Evolutionary conservation across 2,113 vertebrate species (phyloP), one percentile per base, ranked within the genome.

Genomic region (Oncorhynchus gorbuscha): DNA sequence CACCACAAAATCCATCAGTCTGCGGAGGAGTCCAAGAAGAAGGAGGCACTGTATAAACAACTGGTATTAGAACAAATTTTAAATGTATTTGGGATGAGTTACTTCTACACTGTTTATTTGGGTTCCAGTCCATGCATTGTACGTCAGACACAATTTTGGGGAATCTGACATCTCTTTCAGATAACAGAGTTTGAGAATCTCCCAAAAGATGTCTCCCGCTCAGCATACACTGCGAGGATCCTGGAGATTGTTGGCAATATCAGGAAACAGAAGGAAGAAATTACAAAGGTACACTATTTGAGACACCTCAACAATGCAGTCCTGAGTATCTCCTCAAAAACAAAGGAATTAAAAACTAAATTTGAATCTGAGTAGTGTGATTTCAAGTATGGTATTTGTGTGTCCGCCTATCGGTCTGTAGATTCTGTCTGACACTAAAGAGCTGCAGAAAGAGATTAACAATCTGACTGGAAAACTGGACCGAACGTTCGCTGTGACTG

Each of bases 181-280:
- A 84, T 95, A 2, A 89, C 93, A 0, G 95, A 98, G 83, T 89
- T 94, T 58, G 96, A 96, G 76, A 95, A 89, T 28, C 91, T 97
- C 48, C 94, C 95, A 16, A 93, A 92, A 84, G 96, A 97, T 0
- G 94, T 91, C 24, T 94, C 94, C 14, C 95, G 96, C 9, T 94
- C 95, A 0, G 95, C 96, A 0, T 98, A 98, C 76, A 98, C 96
- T 9, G 93, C 95, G 82, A 94, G 96, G 75, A 98, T 98, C 74
- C 84, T 98, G 16, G 96, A 98, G 92, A 97, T 97, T 4, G 95
- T 98, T 51, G 90, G 93, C 88, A 97, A 97, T 86, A 98, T 98
- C 87, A 94, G 94, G 84, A 97, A 97, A 77, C 96, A 98, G 89
- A 98, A 97, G 77, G 95, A 97, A 82, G 96, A 98, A 73, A 98